Evolutionary conservation across 2,113 vertebrate genomes (phyloP), one percentile per base, ranked within the genome.

Genomic region (Percina caprodes): DNA sequence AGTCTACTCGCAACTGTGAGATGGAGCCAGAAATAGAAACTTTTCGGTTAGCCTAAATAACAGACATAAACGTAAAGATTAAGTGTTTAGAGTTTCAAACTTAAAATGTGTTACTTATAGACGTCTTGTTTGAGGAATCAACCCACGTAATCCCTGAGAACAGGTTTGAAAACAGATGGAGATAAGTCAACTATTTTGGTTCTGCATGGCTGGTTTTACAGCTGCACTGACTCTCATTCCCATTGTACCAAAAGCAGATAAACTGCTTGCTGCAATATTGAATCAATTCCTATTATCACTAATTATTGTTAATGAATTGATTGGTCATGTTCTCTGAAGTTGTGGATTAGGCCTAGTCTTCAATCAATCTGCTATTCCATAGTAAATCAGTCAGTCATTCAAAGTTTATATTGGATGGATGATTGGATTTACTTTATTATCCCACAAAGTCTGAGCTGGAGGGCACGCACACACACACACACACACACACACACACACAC

Each of bases 251-350:
- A 58, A 0, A 56, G 60, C 67, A 21, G 24, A 83, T 79, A 63
- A 71, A 66, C 61, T 65, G 30, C 3, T 46, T 33, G 15, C 70
- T 45, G 82, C 58, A 19, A 13, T 18, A 58, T 45, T 61, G 46
- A 70, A 74, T 79, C 55, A 42, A 66, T 75, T 76, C 61, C 65
- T 45, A 7, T 68, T 61, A 75, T 70, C 46, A 12, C 63, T 48
- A 65, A 78, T 74, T 59, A 51, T 23, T 54, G 58, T 55, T 67
- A 71, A 82, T 74, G 21, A 70, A 66, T 61, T 24, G 26, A 54
- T 78, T 33, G 26, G 74, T 70, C 45, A 14, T 19, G 33, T 2
- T 23, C 19, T 65, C 65, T 62, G 9, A 51, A 77, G 48, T 21
- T 13, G 26, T 19, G 21, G 63, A 69, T 81, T 46, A 33, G 51